Percentiles rank a stretch among this genome's conserved stretches.
These are phyloP conservation scores for Corynorhinus townsendii DNA, from an alignment of 2,113 vertebrate species.

Conservation along the genomic window DNA sequence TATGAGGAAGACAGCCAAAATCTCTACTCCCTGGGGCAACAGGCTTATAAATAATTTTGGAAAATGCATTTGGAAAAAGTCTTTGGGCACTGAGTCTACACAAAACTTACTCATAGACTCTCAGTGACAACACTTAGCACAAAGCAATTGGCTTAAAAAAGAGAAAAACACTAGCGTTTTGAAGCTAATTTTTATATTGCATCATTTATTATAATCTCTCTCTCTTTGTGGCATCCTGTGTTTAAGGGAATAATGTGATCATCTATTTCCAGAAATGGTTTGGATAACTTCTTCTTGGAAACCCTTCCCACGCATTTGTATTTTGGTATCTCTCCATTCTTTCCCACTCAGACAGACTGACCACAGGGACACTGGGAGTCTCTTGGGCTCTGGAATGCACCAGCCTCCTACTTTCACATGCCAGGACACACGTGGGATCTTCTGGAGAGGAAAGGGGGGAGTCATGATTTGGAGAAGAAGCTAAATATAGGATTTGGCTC, in stretches of 20 bases:
- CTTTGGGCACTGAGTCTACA: constrained; percentile 6
- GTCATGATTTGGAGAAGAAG: background rate
- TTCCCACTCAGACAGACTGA: constrained; percentile 71
- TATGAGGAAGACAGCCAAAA: constrained; percentile 69
- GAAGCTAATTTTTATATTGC: constrained; percentile 59
- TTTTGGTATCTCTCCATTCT: constrained; percentile 66
- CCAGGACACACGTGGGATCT: background rate
- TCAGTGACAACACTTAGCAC: background rate
- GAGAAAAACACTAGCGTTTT: constrained; percentile 4
- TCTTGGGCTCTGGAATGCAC: background rate
- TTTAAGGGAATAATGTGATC: constrained; percentile 79
- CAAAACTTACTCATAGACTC: background rate
- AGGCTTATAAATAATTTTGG: constrained; percentile 23
- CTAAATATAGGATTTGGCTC: background rate
- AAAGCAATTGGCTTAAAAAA: constrained; percentile 20
- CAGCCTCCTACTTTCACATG: constrained; percentile 12
- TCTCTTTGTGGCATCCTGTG: constrained; percentile 63
- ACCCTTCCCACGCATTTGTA: constrained; percentile 75
- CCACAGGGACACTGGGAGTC: constrained; percentile 42
- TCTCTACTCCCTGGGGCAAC: constrained; percentile 36
- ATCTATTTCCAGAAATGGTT: constrained; percentile 78
- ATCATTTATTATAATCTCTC: constrained; percentile 65
- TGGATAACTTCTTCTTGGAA: constrained; percentile 79
- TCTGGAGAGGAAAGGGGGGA: background rate
- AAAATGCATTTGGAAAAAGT: constrained; percentile 62